phyloP scores from a whole-genome alignment of 2,113 vertebrate genomes.

The Tyto alba region DNA sequence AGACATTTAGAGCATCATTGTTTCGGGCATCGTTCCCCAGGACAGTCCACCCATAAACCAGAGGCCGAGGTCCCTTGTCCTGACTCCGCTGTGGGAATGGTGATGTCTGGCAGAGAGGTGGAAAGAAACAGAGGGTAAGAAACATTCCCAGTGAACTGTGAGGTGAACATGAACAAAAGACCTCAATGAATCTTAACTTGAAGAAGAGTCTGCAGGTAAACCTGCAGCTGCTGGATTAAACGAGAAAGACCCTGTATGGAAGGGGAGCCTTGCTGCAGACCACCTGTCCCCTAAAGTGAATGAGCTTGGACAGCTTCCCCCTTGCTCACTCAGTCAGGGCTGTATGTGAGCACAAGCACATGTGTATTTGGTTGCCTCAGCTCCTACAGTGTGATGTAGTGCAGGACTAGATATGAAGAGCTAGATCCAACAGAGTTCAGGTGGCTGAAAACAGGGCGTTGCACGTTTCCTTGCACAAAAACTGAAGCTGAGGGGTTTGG shows the following conservation, averaged over 20 bases:
- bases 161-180: background rate
- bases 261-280: background rate
- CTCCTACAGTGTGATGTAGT: background rate
- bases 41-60: background rate
- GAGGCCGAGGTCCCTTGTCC: background rate
- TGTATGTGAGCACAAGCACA: fast-evolving
- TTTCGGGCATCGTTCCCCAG: background rate
- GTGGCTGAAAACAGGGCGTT: background rate
- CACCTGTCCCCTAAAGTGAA: fast-evolving
- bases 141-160: background rate
- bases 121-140: background rate
- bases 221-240: background rate
- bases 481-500: background rate
- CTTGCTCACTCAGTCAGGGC: background rate
- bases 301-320: background rate
- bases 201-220: background rate
- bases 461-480: background rate
- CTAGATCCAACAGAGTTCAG: background rate
- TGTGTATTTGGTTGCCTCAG: background rate
- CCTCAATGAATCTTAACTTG: background rate
- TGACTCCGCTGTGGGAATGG: background rate
- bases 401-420: background rate
- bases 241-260: background rate
- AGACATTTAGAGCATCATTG: background rate
- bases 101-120: background rate